phyloP scores from a whole-genome alignment of 2,797 vertebrate species.

The Buceros bicornis region DNA sequence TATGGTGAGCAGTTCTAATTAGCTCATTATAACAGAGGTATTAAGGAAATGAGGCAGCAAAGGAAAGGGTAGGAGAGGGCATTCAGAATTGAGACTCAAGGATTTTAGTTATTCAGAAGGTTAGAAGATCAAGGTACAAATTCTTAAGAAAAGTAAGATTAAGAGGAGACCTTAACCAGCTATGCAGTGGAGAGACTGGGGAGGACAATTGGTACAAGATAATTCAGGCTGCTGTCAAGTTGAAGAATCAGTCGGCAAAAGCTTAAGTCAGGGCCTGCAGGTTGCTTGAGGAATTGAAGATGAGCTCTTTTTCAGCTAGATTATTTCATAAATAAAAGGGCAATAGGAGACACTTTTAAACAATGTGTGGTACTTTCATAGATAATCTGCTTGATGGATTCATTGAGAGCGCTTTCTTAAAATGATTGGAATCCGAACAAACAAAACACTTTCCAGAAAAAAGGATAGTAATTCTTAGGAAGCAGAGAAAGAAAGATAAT shows the following conservation, averaged over 20 bases:
- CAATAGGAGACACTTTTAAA: not conserved
- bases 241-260: not conserved
- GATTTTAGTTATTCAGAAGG: not conserved
- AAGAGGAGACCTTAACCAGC: not conserved
- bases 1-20: not conserved
- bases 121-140: not conserved
- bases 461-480: not conserved
- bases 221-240: not conserved
- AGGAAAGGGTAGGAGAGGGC: not conserved
- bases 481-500: not conserved
- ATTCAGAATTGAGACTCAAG: not conserved
- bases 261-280: not conserved
- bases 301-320: not conserved
- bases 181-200: not conserved
- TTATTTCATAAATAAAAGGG: not conserved
- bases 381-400: not conserved
- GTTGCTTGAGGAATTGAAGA: not conserved
- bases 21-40: not conserved
- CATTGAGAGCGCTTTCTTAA: not conserved
- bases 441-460: not conserved
- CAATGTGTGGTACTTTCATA: not conserved
- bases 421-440: not conserved
- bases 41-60: constrained; percentile 27
- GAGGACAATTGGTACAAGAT: not conserved
- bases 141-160: not conserved